Percentiles rank a stretch among this genome's conserved stretches.
Conservation (phyloP, 37 sponge, comb jelly and placozoan species). For the Crambe crambe region DNA sequence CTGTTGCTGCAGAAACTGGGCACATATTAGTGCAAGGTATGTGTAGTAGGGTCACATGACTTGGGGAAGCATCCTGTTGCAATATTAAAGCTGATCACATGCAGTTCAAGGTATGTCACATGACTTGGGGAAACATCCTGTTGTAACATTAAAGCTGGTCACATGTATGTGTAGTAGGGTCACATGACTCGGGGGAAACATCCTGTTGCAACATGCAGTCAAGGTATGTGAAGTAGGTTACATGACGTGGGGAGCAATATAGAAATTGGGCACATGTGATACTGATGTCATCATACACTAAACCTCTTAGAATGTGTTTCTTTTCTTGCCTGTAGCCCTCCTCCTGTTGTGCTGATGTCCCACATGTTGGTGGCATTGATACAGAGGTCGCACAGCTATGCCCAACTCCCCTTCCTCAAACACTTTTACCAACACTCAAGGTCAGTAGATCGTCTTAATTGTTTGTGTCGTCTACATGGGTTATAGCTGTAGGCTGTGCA, state of each 20-base stretch:
- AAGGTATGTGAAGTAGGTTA: neutral
- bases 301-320: too few species aligned
- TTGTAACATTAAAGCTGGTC: too few species aligned
- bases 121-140: too few species aligned
- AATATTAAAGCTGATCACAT: neutral
- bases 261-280: neutral
- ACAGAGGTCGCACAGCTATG: constrained; percentile 27
- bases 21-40: too few species aligned
- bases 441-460: neutral
- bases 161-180: neutral
- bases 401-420: constrained; percentile 28
- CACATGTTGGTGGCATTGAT: constrained; percentile 36
- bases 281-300: too few species aligned
- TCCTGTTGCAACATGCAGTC: neutral
- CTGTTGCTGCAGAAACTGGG: too few species aligned
- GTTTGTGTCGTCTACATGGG: too few species aligned
- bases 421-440: constrained; percentile 2
- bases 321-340: constrained; percentile 3
- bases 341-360: constrained; percentile 9
- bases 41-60: neutral
- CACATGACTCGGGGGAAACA: neutral
- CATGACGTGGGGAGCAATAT: neutral
- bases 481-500: too few species aligned
- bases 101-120: neutral
- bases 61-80: neutral